phyloP scores from a whole-genome alignment of 2,113 vertebrate species.

The Ophthalmolycus amberensis region DNA sequence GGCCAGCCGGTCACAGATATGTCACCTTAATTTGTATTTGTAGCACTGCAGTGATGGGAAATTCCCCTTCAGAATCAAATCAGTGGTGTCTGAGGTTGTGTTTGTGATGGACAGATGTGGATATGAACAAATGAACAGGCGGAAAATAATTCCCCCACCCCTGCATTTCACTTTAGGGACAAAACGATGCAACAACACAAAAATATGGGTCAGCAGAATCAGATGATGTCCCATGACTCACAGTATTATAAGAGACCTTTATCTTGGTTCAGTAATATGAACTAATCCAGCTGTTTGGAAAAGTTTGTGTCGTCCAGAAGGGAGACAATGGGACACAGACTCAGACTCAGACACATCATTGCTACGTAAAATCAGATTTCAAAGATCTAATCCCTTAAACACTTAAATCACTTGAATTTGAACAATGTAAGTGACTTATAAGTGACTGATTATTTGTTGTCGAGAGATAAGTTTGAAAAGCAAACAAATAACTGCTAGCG shows the following conservation, averaged over 20 bases:
- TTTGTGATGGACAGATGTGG: conserved; percentile 16
- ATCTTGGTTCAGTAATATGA: conserved; percentile 60
- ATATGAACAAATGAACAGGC: conserved; percentile 28
- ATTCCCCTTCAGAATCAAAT: background rate
- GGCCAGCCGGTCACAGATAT: background rate
- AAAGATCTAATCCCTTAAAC: conserved; percentile 17
- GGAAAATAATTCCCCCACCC: conserved; percentile 16
- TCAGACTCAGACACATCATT: conserved; percentile 43
- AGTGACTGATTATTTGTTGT: conserved; percentile 19
- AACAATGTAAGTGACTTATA: background rate
- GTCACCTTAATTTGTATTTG: background rate
- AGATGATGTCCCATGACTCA: conserved; percentile 64
- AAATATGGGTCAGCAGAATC: conserved; percentile 71
- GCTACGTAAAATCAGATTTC: conserved; percentile 19
- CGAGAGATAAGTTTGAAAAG: conserved; percentile 18
- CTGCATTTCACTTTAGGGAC: conserved; percentile 41
- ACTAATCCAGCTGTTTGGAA: conserved; percentile 68
- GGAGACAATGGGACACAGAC: conserved; percentile 28
- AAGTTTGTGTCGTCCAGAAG: conserved; percentile 44
- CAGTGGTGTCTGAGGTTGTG: background rate
- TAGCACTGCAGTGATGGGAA: background rate
- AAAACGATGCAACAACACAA: conserved; percentile 55
- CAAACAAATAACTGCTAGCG: conserved; percentile 25
- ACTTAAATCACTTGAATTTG: background rate
- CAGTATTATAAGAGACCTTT: conserved; percentile 59